Evolutionary conservation across 1,140 invertebrate genomes (phyloP).

Genomic region (Prorops nasuta): DNA sequence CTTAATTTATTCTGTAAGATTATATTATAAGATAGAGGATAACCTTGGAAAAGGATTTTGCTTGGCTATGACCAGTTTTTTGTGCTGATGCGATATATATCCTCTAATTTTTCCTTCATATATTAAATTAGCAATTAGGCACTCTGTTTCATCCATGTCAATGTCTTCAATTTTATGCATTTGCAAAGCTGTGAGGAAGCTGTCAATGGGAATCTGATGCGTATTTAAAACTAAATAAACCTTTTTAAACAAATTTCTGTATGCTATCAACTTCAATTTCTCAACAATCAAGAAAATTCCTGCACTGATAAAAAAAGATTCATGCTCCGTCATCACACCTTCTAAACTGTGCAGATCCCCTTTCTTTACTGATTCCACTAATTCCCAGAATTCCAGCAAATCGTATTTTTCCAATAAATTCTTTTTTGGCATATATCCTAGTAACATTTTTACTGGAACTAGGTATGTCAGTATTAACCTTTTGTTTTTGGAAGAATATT

Average conservation of each 20-base stretch:
- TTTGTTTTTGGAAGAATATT: slow-evolving; percentile 83
- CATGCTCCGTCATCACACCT: slow-evolving; percentile 80
- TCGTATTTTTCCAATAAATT: slow-evolving; percentile 85
- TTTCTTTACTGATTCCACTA: slow-evolving; percentile 82
- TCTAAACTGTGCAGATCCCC: slow-evolving; percentile 87
- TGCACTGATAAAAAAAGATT: slow-evolving; percentile 90
- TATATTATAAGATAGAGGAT: slow-evolving; percentile 44
- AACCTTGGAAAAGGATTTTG: slow-evolving; percentile 90
- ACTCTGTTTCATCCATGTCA: slow-evolving; percentile 91
- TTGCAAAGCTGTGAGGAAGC: slow-evolving; percentile 78
- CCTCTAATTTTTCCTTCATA: slow-evolving; percentile 93
- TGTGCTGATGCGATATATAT: slow-evolving; percentile 96
- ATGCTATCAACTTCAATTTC: slow-evolving; percentile 92
- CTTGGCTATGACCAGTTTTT: slow-evolving; percentile 96
- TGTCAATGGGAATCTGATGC: slow-evolving; percentile 86
- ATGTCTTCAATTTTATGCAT: slow-evolving; percentile 81
- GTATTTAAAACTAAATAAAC: slow-evolving; percentile 84
- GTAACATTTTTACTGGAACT: slow-evolving; percentile 95
- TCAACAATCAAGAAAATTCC: slow-evolving; percentile 97
- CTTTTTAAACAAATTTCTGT: slow-evolving; percentile 95
- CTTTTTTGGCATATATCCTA: slow-evolving; percentile 86
- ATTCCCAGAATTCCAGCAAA: slow-evolving; percentile 84
- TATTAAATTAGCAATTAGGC: slow-evolving; percentile 95
- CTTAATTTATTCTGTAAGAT: too few relatives aligned
- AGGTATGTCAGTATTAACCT: slow-evolving; percentile 92